Evolutionary conservation across 2,888 invertebrate species (phyloP).

Genomic region (Epinotia bilunana): DNA sequence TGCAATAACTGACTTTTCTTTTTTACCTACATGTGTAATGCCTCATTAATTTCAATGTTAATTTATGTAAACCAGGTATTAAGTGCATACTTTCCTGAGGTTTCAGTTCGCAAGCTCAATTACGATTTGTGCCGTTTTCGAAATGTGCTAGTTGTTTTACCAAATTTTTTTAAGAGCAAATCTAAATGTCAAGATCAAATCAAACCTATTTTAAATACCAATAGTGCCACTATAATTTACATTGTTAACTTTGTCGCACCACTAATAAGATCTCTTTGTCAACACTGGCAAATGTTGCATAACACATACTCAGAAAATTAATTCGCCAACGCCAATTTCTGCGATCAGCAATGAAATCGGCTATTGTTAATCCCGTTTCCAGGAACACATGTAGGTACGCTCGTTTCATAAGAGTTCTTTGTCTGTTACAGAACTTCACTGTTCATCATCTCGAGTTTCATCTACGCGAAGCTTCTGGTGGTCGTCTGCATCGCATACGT

Average conservation of each 20-base stretch:
- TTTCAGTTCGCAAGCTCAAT: no score
- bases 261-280: background rate
- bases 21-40: background rate
- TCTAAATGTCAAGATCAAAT: no score
- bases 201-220: background rate
- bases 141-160: no score
- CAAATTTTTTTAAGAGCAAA: no score
- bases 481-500: slow-evolving; percentile 97
- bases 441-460: slow-evolving; percentile 97
- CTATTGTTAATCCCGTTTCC: slow-evolving; percentile 34
- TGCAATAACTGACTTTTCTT: background rate
- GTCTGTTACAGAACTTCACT: slow-evolving; percentile 92
- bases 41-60: no score
- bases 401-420: slow-evolving; percentile 45
- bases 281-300: background rate
- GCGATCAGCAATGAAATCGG: slow-evolving; percentile 36
- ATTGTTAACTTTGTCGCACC: background rate
- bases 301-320: background rate
- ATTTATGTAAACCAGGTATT: no score
- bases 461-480: slow-evolving; percentile 97
- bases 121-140: no score
- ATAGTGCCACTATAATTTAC: background rate
- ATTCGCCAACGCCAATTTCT: slow-evolving; percentile 18
- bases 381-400: slow-evolving; percentile 28
- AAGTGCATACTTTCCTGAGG: no score